A percentile compares a stretch with the other conserved stretches of the same genome.
Conservation (phyloP, 2,797 vertebrate species). For the Champsocephalus gunnari region DNA sequence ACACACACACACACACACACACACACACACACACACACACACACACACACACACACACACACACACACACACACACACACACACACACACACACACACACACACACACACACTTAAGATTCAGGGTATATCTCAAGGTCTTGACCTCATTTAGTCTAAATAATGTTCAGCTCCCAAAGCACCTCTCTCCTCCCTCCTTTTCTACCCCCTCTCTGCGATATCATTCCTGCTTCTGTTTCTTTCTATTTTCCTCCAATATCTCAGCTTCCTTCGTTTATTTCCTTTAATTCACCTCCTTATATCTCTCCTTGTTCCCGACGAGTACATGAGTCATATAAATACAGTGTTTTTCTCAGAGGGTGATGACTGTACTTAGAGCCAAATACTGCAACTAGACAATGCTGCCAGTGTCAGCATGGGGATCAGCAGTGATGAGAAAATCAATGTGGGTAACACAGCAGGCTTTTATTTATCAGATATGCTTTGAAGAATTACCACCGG, state of each 20-base stretch:
- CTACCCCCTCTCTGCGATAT: conserved; percentile 18
- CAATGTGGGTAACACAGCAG: conserved; percentile 39
- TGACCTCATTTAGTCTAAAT: conserved; percentile 84
- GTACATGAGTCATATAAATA: conserved; percentile 43
- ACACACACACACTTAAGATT: conserved; percentile 77
- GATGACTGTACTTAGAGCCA: conserved; percentile 48
- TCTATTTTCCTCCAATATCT: conserved; percentile 2
- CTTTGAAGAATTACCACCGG: conserved; percentile 26
- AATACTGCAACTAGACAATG: conserved; percentile 34
- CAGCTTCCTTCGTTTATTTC: background rate
- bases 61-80: conserved; percentile 13
- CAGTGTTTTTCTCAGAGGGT: conserved; percentile 23
- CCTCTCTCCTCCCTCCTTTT: conserved; percentile 42
- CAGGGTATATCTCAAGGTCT: conserved; percentile 81
- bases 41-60: conserved; percentile 2
- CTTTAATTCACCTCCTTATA: conserved; percentile 3
- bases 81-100: conserved; percentile 24
- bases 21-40: conserved; percentile 1
- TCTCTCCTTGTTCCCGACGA: conserved; percentile 13
- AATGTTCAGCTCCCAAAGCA: conserved; percentile 78
- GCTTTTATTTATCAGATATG: conserved; percentile 39
- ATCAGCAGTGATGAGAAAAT: conserved; percentile 54
- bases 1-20: conserved; percentile 2
- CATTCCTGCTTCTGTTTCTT: conserved; percentile 28
- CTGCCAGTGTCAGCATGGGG: conserved; percentile 21